A percentile compares a stretch with the other conserved stretches of the same genome.
These are phyloP conservation scores for Charaxes varanes DNA, from an alignment of 1,140 invertebrate genomes.

Conservation along the genomic window DNA sequence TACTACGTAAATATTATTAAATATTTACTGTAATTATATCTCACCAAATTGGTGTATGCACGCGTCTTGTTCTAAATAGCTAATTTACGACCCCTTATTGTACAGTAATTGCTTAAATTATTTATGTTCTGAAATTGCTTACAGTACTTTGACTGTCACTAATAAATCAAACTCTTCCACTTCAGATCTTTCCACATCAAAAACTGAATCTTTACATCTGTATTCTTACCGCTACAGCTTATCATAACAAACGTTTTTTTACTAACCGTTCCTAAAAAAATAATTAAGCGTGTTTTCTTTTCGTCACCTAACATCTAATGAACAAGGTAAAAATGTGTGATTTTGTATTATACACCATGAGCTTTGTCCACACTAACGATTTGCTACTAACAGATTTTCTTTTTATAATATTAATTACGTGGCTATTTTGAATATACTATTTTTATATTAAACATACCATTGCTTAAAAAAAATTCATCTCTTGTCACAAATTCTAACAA, in stretches of 20 bases:
- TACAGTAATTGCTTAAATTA: no score
- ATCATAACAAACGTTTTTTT: slow-evolving; percentile 8
- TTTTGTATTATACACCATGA: slow-evolving; percentile 14
- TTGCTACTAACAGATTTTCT: not conserved
- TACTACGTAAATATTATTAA: no score
- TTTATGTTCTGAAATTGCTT: no score
- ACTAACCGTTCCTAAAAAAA: slow-evolving; percentile 5
- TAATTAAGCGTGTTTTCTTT: slow-evolving; percentile 12
- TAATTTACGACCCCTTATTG: no score
- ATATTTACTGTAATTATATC: no score
- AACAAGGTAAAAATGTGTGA: slow-evolving; percentile 1
- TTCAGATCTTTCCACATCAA: no score
- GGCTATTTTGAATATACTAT: not conserved
- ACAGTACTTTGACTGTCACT: no score
- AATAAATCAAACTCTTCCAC: no score
- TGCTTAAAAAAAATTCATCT: not conserved
- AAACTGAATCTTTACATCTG: not conserved
- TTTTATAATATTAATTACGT: not conserved
- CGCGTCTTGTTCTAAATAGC: no score
- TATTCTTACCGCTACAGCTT: slow-evolving; percentile 15
- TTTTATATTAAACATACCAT: not conserved
- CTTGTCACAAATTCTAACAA: slow-evolving; percentile 4
- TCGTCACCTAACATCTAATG: slow-evolving; percentile 2
- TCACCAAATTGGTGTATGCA: no score
- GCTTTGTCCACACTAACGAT: slow-evolving; percentile 7